phyloP scores from a whole-genome alignment of 2,888 invertebrate species.

The Chrysotoxum bicinctum region DNA sequence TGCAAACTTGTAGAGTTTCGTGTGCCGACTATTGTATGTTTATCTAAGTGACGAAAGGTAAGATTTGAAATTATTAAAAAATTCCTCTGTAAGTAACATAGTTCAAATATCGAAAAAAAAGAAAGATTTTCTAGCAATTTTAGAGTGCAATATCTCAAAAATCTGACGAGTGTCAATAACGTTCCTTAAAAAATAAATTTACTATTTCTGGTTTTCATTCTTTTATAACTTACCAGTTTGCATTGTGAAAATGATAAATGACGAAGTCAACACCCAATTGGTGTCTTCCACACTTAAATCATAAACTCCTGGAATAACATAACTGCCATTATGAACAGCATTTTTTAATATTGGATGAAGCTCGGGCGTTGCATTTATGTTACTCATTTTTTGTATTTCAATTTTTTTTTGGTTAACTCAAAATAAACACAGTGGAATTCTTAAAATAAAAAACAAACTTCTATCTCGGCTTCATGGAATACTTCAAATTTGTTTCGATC shows the following conservation, averaged over 20 bases:
- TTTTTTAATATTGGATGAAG: not conserved
- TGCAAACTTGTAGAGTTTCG: no score
- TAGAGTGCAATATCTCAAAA: no score
- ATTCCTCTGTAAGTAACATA: no score
- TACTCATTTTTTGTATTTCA: not conserved
- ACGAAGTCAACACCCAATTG: constrained; percentile 93
- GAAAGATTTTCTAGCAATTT: no score
- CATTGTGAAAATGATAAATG: constrained; percentile 96
- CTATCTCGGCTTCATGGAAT: not conserved
- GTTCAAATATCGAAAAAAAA: no score
- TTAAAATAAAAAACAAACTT: not conserved
- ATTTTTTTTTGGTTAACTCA: not conserved
- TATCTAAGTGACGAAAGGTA: no score
- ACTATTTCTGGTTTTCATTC: no score
- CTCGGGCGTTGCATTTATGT: not conserved
- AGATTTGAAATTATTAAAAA: no score
- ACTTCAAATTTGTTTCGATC: not conserved
- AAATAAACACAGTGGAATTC: not conserved
- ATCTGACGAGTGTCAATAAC: no score
- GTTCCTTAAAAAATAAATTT: no score
- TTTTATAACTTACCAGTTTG: constrained; percentile 87
- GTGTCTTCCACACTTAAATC: constrained; percentile 90
- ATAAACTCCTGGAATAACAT: constrained; percentile 84
- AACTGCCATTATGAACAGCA: constrained; percentile 78
- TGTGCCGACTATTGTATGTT: no score